A percentile compares a stretch with the other conserved stretches of the same genome.
Conservation (phyloP, 2,113 vertebrate species). For the Sterrhoptilus dennistouni region DNA sequence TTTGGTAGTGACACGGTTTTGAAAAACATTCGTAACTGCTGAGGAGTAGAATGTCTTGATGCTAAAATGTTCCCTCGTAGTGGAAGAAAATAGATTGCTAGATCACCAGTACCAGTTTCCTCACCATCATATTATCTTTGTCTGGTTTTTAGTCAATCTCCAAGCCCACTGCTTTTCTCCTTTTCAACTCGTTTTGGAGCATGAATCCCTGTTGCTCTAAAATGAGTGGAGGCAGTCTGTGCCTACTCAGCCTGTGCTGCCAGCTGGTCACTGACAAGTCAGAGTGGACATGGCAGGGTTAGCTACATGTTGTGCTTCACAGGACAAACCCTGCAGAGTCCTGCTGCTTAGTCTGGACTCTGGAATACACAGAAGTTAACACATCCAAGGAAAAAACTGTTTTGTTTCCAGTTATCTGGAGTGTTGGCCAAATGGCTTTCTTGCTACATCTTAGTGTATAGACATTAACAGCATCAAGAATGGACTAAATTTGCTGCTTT, state of each 20-base stretch:
- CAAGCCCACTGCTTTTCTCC: neutral
- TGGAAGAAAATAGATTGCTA: neutral
- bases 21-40: neutral
- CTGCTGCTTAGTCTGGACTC: neutral
- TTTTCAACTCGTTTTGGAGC: neutral
- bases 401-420: neutral
- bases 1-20: neutral
- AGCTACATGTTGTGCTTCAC: neutral
- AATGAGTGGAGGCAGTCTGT: neutral
- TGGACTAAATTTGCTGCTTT: neutral
- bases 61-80: neutral
- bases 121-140: neutral
- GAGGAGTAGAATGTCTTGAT: neutral
- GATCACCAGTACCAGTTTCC: neutral
- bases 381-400: neutral
- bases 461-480: neutral
- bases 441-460: neutral
- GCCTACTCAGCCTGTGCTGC: neutral
- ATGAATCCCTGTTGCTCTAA: neutral
- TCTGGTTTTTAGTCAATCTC: neutral
- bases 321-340: neutral
- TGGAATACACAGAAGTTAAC: neutral
- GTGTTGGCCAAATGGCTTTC: neutral
- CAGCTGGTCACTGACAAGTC: neutral
- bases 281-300: neutral